Conservation (phyloP, 1,140 invertebrate species). For the Augochlora pura region DNA sequence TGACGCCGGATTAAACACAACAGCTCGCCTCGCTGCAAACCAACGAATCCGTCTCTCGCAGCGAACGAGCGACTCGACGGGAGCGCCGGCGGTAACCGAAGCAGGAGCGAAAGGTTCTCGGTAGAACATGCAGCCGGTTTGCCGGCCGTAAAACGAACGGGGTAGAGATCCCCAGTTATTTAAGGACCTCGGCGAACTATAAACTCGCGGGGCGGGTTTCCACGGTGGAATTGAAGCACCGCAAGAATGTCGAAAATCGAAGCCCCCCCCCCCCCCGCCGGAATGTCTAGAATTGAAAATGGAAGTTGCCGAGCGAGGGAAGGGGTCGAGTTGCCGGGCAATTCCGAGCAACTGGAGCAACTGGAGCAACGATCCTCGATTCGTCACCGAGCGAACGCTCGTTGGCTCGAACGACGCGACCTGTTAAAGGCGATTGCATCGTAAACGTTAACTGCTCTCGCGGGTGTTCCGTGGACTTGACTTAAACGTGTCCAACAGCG, state of each 20-base stretch:
- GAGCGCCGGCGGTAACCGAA: too few relatives aligned
- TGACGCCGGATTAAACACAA: too few relatives aligned
- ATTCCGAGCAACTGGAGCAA: not conserved
- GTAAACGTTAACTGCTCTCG: slow-evolving; percentile 68
- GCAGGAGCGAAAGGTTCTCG: too few relatives aligned
- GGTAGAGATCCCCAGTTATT: too few relatives aligned
- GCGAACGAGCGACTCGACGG: not conserved
- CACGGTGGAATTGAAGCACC: not conserved
- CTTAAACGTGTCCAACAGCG: slow-evolving; percentile 62
- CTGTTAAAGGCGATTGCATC: slow-evolving; percentile 60
- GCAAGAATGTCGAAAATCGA: not conserved
- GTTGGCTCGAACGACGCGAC: slow-evolving; percentile 20
- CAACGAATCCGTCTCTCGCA: too few relatives aligned
- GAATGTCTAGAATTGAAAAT: not conserved
- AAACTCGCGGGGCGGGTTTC: not conserved
- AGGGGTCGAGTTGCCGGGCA: not conserved
- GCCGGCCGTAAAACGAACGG: too few relatives aligned
- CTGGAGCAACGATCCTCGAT: not conserved
- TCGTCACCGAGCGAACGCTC: slow-evolving; percentile 6
- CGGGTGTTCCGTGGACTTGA: slow-evolving; percentile 57
- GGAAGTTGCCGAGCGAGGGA: not conserved
- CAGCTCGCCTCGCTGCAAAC: too few relatives aligned
- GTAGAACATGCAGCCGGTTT: too few relatives aligned
- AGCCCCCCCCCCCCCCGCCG: not conserved
- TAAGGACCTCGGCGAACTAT: not conserved